phyloP scores from a whole-genome alignment of 1,140 invertebrate species.

The Procambarus virginalis region DNA sequence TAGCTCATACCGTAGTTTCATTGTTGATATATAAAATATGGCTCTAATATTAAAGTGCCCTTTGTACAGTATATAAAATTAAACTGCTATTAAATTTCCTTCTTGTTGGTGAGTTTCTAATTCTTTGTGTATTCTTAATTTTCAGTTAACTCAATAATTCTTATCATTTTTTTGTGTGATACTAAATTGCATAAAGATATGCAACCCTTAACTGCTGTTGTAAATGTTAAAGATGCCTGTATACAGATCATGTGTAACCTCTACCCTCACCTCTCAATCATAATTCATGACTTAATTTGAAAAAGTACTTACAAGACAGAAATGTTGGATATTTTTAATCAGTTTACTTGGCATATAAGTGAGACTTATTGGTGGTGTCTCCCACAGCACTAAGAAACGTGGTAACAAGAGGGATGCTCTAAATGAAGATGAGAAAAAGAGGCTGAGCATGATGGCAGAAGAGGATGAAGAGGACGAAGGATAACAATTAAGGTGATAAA shows the following conservation, averaged over 20 bases:
- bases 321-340: neutral
- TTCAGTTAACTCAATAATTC: neutral
- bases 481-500: slow-evolving; percentile 64
- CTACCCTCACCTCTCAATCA: neutral
- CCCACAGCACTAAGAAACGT: slow-evolving; percentile 55
- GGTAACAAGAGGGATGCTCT: slow-evolving; percentile 56
- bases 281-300: neutral
- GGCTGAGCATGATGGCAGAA: slow-evolving; percentile 64
- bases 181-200: neutral
- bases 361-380: neutral
- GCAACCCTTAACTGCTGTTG: neutral
- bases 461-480: slow-evolving; percentile 63
- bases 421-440: slow-evolving; percentile 62
- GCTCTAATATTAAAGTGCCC: neutral
- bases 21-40: too few relatives aligned
- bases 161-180: neutral
- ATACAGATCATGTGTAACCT: neutral
- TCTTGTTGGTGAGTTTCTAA: neutral
- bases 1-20: too few relatives aligned
- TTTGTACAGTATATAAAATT: neutral
- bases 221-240: neutral
- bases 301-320: neutral
- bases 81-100: neutral
- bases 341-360: neutral
- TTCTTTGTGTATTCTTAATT: neutral